Evolutionary conservation across 1,140 invertebrate genomes (phyloP).

Genomic region (Zaprionus lachaisei): DNA sequence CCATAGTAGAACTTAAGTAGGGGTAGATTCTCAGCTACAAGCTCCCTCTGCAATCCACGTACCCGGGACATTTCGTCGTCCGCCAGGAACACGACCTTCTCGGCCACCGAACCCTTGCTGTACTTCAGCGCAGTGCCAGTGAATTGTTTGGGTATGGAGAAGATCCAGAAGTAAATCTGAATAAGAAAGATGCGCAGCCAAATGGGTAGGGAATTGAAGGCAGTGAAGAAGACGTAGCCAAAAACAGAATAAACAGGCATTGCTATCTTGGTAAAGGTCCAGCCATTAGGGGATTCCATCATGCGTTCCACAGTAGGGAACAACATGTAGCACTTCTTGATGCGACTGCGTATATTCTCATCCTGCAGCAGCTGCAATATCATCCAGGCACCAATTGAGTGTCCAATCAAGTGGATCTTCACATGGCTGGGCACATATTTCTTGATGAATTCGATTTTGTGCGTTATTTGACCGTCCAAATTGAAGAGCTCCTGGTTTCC

Average conservation of each 20-base stretch:
- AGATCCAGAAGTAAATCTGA: slow-evolving; percentile 85
- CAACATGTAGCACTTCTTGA: slow-evolving; percentile 88
- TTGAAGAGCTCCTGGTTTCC: slow-evolving; percentile 87
- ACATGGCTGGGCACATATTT: slow-evolving; percentile 89
- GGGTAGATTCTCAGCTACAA: slow-evolving; percentile 85
- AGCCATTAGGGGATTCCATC: slow-evolving; percentile 89
- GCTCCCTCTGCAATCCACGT: slow-evolving; percentile 86
- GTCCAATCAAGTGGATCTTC: slow-evolving; percentile 91
- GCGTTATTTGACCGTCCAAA: slow-evolving; percentile 91
- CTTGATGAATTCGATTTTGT: slow-evolving; percentile 91
- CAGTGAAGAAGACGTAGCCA: slow-evolving; percentile 71
- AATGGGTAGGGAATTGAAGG: slow-evolving; percentile 86
- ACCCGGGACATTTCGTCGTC: slow-evolving; percentile 88
- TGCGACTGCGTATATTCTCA: slow-evolving; percentile 84
- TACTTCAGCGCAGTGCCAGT: slow-evolving; percentile 85
- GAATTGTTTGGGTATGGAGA: slow-evolving; percentile 84
- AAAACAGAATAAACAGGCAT: slow-evolving; percentile 74
- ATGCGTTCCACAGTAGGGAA: slow-evolving; percentile 94
- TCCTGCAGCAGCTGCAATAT: slow-evolving; percentile 90
- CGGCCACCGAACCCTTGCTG: slow-evolving; percentile 85
- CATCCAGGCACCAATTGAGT: slow-evolving; percentile 94
- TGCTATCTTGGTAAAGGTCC: slow-evolving; percentile 85
- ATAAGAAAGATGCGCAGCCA: slow-evolving; percentile 85
- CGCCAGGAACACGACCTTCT: slow-evolving; percentile 87
- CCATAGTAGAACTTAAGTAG: slow-evolving; percentile 92